Percentiles rank a stretch among this genome's conserved stretches.
Conservation (phyloP, 2,888 invertebrate genomes). For the Apeira syringaria region DNA sequence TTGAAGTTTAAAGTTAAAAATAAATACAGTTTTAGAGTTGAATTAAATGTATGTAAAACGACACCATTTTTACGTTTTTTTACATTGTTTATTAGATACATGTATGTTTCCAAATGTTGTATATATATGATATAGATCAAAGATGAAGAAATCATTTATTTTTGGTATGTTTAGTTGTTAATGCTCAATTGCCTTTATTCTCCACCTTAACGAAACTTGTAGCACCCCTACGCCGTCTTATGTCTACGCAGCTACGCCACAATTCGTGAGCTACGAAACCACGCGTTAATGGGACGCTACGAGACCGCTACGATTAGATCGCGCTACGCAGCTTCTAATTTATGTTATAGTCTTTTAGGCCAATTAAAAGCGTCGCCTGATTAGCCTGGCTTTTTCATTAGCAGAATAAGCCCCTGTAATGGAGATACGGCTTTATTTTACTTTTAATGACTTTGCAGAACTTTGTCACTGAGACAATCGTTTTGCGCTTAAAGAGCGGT, state of each 20-base stretch:
- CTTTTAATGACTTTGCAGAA: constrained; percentile 4
- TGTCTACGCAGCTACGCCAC: not conserved
- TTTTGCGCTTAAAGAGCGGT: not conserved
- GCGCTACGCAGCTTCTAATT: constrained; percentile 3
- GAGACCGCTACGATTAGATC: constrained; percentile 6
- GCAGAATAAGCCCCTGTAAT: constrained; percentile 2
- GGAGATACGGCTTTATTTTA: constrained; percentile 9
- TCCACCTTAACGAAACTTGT: not conserved
- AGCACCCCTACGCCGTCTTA: not conserved
- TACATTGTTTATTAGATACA: no score
- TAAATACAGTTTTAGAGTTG: no score
- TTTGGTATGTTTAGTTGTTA: no score
- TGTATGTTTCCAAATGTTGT: no score
- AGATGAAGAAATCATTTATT: no score
- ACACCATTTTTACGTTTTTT: no score
- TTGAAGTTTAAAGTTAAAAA: no score
- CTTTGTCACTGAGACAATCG: constrained; percentile 4
- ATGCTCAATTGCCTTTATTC: no score
- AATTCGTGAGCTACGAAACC: not conserved
- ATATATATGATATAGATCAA: no score
- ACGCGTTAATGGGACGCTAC: not conserved
- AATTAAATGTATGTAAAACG: no score
- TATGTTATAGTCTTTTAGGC: constrained; percentile 9
- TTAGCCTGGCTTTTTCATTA: constrained; percentile 15
- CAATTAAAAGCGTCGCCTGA: constrained; percentile 10